These are phyloP conservation scores for Podilymbus podiceps DNA, from an alignment of 2,113 vertebrate genomes.

Conservation along the genomic window DNA sequence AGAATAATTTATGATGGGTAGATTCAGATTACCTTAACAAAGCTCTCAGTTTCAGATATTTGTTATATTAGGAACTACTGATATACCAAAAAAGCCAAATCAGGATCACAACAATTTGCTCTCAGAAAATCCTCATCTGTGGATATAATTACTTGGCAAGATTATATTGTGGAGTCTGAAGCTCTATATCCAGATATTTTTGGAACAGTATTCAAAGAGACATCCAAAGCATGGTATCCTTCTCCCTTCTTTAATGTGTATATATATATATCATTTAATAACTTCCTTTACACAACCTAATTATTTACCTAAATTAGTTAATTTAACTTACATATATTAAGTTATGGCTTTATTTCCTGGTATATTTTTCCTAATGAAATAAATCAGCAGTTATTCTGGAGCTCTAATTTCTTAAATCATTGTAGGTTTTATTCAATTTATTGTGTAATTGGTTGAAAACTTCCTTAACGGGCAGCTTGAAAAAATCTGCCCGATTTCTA, in stretches of 20 bases:
- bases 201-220: background rate
- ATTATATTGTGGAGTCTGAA: background rate
- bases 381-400: background rate
- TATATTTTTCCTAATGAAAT: conserved; percentile 6
- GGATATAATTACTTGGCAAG: background rate
- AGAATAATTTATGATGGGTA: background rate
- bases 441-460: conserved; percentile 27
- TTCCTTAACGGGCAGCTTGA: background rate
- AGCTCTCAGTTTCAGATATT: background rate
- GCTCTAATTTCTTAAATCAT: background rate
- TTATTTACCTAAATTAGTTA: conserved; percentile 43
- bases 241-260: background rate
- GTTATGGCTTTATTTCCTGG: conserved; percentile 48
- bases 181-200: background rate
- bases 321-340: conserved; percentile 34
- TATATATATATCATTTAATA: background rate
- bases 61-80: background rate
- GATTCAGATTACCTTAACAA: background rate
- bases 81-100: background rate
- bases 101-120: background rate
- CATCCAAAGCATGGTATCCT: background rate
- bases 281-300: background rate
- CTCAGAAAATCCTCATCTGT: background rate
- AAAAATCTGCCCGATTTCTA: background rate
- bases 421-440: conserved; percentile 42